Base-by-base conservation (phyloP, 2,113 vertebrate genomes). In the Hystrix brachyura region DNA sequence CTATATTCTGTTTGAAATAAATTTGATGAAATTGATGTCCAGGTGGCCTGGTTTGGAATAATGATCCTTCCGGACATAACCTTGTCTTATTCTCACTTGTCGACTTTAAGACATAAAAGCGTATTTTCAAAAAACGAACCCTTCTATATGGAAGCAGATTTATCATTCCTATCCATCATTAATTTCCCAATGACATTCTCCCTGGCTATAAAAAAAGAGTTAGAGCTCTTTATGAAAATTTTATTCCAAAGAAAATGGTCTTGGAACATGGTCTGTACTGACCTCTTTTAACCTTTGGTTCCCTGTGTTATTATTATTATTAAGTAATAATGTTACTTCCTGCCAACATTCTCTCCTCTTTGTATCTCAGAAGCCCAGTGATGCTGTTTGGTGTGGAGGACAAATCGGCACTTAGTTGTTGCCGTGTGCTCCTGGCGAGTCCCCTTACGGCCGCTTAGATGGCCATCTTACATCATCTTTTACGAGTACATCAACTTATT, bases 401-500 rank as follows among this genome's bases (percentile, higher is more conserved):
- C 90, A 65, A 69, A 94, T 59, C 27, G 87, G 93, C 80, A 80
- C 96, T 95, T 51, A 72, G 91, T 3, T 27, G 53, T 29, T 7
- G 67, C 88, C 90, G 32, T 38, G 51, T 27, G 94, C 97, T 94
- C 94, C 94, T 32, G 96, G 97, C 96, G 1, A 83, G 98, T 95
- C 98, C 97, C 98, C 90, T 89, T 53, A 87, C 51, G 91, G 57
- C 97, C 57, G 76, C 95, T 84, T 96, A 76, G 98, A 98, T 82
- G 95, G 97, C 94, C 62, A 87, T 81, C 88, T 98, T 98, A 90
- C 97, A 98, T 98, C 98, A 98, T 96, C 97, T 98, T 99, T 99
- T 98, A 99, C 34, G 97, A 98, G 96, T 60, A 72, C 97, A 96
- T 96, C 98, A 98, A 97, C 98, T 98, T 98, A 98, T 97, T 96